Base-by-base conservation (phyloP, 64 coral and sea anemone species). In the Montipora foliosa region DNA sequence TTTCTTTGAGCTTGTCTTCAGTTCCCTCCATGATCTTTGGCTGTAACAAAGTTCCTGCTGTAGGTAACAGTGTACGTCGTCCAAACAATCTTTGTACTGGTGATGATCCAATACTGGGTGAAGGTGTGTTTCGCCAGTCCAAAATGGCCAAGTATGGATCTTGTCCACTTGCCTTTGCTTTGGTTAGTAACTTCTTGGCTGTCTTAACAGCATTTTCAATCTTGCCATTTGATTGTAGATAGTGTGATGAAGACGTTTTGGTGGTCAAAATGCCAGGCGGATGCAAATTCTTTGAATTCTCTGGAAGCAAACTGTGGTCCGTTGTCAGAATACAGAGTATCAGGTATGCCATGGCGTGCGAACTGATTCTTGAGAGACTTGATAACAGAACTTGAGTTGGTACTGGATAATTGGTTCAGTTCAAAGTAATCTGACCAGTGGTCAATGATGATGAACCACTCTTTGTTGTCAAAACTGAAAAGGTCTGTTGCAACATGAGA, bases 221-320 rank as follows among this genome's bases (percentile, higher is more conserved):
- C 76, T 91, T 91, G 20, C 93, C 89, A 80, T 95, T 91, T 16
- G 80, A 24, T 69, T 83, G 67, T 8, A 45, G 88, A 53, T 95
- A 82, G 44, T 69, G 17, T 4, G 93, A 49, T 19, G 50, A 87
- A 25, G 47, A 62, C 5, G 80, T 74, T 74, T 15, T 67, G n/a
- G 51, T 92, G 90, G 8, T 86, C 68, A 75, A 91, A 95, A 12
- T 53, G 81, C 73, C 93, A 95, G 59, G 61, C 61, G 8, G 14
- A 7, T 64, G 61, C 61, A 14, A 64, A 12, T 64, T 64, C 0
- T 15, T 64, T 64, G 61, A 64, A 64, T 12, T 64, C 61, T 64
- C 14, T 64, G 11, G 61, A 16, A 12, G 61, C 3, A 58, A 87
- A 91, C 70, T 91, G 74, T 52, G 57, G 79, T 3, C 73, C 74